Conservation (phyloP, 1,140 invertebrate genomes). For the Drosophila parvula region DNA sequence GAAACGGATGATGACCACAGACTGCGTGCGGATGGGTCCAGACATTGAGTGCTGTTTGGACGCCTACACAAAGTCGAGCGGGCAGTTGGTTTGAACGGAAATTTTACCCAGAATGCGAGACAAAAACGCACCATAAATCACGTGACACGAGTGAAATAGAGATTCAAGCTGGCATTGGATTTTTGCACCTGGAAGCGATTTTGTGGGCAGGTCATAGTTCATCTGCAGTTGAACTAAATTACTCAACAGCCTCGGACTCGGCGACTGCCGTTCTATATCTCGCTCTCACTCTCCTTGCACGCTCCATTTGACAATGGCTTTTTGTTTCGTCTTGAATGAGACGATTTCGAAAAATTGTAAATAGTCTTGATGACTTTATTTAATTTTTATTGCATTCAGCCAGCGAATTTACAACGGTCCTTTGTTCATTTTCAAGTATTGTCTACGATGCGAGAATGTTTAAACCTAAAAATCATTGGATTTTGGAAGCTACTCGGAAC, state of each 20-base stretch:
- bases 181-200: constrained; percentile 71
- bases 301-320: constrained; percentile 69
- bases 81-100: constrained; percentile 26
- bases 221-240: constrained; percentile 62
- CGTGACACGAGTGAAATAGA: constrained; percentile 20
- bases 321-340: constrained; percentile 45
- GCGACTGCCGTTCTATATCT: constrained; percentile 26
- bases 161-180: constrained; percentile 9
- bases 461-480: constrained; percentile 41
- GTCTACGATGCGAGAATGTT: constrained; percentile 36
- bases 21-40: constrained; percentile 40
- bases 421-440: constrained; percentile 64
- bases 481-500: constrained; percentile 38
- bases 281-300: constrained; percentile 40
- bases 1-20: constrained; percentile 58
- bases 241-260: constrained; percentile 59
- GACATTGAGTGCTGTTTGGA: constrained; percentile 56
- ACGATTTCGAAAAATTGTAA: constrained; percentile 72
- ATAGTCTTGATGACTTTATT: constrained; percentile 80
- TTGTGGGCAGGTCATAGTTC: constrained; percentile 64
- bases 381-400: constrained; percentile 78
- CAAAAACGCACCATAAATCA: constrained; percentile 73
- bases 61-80: constrained; percentile 72
- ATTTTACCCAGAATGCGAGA: constrained; percentile 56
- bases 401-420: constrained; percentile 34